Base-by-base conservation (phyloP, 2,113 vertebrate genomes). In the Pyrgilauda ruficollis region DNA sequence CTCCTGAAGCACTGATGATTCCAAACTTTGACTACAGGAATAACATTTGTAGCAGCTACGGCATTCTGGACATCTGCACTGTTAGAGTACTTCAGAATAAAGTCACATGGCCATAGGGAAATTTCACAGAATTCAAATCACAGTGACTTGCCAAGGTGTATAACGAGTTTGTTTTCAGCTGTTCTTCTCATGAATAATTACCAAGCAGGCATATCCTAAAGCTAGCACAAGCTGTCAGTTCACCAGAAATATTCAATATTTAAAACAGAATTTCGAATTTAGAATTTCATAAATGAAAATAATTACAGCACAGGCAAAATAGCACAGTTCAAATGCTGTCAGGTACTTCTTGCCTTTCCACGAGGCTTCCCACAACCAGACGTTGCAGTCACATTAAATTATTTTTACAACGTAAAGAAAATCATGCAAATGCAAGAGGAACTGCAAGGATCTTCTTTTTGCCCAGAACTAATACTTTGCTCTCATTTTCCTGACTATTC, bases 171-270 rank as follows among this genome's bases (percentile, higher is more conserved):
- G 98, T 98, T 98, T 99, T 98, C 98, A 98, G 97, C 97, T 98
- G 97, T 98, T 98, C 97, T 95, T 97, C 97, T 98, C 98, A 98
- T 98, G 98, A 98, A 98, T 99, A 98, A 98, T 98, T 98, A 98
- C 97, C 97, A 98, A 94, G 96, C 97, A 97, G 98, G 94, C 97
- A 98, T 98, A 97, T 98, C 98, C 98, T 98, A 98, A 98, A 98
- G 98, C 98, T 98, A 98, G 97, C 97, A 96, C 98, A 98, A 99
- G 98, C 98, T 99, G 98, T 98, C 98, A 98, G 97, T 97, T 98
- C 97, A 98, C 97, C 97, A 98, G 98, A 94, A 98, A 98, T 98
- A 97, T 97, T 98, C 98, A 98, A 98, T 98, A 98, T 98, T 98
- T 98, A 98, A 98, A 98, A 97, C 96, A 91, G 97, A 98, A 98